phyloP scores from a whole-genome alignment of 1,140 invertebrate genomes.

The Drosophila repletoides region DNA sequence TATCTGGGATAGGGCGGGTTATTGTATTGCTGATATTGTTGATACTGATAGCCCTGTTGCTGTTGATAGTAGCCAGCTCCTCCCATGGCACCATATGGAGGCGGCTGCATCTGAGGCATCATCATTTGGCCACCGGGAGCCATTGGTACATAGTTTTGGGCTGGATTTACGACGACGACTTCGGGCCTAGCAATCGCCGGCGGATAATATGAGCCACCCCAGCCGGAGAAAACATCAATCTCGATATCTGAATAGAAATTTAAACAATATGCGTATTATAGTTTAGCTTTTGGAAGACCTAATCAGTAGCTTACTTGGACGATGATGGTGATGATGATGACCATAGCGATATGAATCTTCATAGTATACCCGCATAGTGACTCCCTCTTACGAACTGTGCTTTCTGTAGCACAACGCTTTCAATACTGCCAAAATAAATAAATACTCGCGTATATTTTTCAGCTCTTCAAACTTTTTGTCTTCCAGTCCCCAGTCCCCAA shows the following conservation, averaged over 20 bases:
- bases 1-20: constrained; percentile 58
- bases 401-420: constrained; percentile 33
- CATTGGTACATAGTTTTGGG: constrained; percentile 42
- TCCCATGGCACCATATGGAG: constrained; percentile 43
- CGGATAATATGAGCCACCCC: constrained; percentile 66
- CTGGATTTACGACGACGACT: constrained; percentile 58
- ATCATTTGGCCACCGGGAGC: constrained; percentile 37
- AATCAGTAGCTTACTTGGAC: constrained; percentile 49
- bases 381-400: constrained; percentile 19
- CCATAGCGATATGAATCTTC: constrained; percentile 69
- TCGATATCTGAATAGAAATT: constrained; percentile 49
- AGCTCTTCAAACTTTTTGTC: background rate
- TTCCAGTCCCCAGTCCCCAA: constrained; percentile 7
- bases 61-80: constrained; percentile 58
- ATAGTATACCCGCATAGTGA: constrained; percentile 67
- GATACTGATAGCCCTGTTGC: constrained; percentile 55
- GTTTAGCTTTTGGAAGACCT: background rate
- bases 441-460: too few species aligned
- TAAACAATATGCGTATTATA: background rate
- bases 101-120: constrained; percentile 38
- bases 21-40: constrained; percentile 49
- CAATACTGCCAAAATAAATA: too few species aligned
- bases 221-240: constrained; percentile 73
- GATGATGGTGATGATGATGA: constrained; percentile 70
- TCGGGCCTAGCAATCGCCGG: constrained; percentile 63